Base-by-base conservation (phyloP, 2,113 vertebrate genomes). In the Lycocorax pyrrhopterus region DNA sequence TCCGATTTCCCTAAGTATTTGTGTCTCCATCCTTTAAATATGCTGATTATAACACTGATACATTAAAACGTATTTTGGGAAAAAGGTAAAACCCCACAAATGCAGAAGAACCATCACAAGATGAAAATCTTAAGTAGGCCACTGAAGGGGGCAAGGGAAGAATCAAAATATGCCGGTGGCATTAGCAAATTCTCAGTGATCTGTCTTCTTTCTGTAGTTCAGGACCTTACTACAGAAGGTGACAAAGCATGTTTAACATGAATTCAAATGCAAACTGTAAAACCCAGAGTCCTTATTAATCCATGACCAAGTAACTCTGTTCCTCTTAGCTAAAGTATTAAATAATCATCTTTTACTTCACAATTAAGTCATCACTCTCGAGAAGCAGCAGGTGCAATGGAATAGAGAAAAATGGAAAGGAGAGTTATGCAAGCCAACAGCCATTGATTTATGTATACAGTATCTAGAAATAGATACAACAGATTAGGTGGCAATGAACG, bases 291-390 rank as follows among this genome's bases (percentile, higher is more conserved):
- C 49, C 25, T 55, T 59, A 86, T 81, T 95, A 66, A 84, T 90
- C 92, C 91, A 43, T 89, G 68, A 90, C 52, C 44, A 58, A 84
- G 39, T 44, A 96, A 44, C 19, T 79, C 44, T 72, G 11, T 87
- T 96, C 46, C 19, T 95, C 18, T 49, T 64, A 56, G 52, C 35
- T 86, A 6, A 84, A 87, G 87, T 73, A 94, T 88, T 89, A 89
- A 96, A 93, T 95, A 66, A 86, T 47, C 33, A 41, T 76, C 60
- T 78, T 92, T 66, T 87, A 74, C 32, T 90, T 94, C 68, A 80
- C 30, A 68, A 75, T 75, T 95, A 72, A 87, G 72, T 93, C 67
- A 60, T 95, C 44, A 30, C 53, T 90, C 52, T 87, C 66, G 44
- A 51, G 43, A 90, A 96, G 43, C 79, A 64, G n/a, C 64, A 46